Evolutionary conservation across 2,888 invertebrate species (phyloP), one percentile per base, ranked within the genome.

Genomic region (Spatulosminthurus flaviceps): DNA sequence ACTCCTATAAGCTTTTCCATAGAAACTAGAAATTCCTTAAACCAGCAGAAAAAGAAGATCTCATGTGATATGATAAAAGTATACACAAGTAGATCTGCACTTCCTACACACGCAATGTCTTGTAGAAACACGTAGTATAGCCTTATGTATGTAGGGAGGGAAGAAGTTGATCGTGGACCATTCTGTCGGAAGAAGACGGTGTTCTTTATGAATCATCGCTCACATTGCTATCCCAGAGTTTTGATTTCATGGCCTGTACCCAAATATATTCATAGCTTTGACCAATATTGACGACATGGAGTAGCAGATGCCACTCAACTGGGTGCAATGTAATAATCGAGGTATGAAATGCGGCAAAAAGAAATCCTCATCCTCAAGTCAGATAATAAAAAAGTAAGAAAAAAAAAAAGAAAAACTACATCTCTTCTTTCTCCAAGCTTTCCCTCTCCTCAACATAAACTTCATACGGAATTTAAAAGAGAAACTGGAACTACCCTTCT

Each of bases 281-380:
- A 82, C 80, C 80, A 82, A 78, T 76, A 80, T 79, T 79, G 78
- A 80, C 77, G 75, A 66, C 79, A 51, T 26, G 67, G 83, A 83
- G 83, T 81, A 82, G 82, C 83, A 83, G 84, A 84, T 83, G 84
- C 81, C 82, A 82, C 79, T 83, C 82, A 82, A 82, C 80, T 82
- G 80, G 81, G 80, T 83, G 82, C 80, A 76, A 76, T 76, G 82
- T 79, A 82, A 84, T 81, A 83, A 83, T 81, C 76, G 81, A 81
- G 81, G 64, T 64, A 78, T 69, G 61, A 72, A 60, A 67, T 51
- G 64, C 60, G 79, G 66, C 73, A 42, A 73, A 28, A 66, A 60
- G 69, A 74, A 79, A 75, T 69, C 67, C 67, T 34, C 75, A 69
- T 43, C 34, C 64, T 69, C 66, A 69, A 76, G 28, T 43, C 67